phyloP scores from a whole-genome alignment of 1,140 invertebrate species.

The Mactra quadrangularis region DNA sequence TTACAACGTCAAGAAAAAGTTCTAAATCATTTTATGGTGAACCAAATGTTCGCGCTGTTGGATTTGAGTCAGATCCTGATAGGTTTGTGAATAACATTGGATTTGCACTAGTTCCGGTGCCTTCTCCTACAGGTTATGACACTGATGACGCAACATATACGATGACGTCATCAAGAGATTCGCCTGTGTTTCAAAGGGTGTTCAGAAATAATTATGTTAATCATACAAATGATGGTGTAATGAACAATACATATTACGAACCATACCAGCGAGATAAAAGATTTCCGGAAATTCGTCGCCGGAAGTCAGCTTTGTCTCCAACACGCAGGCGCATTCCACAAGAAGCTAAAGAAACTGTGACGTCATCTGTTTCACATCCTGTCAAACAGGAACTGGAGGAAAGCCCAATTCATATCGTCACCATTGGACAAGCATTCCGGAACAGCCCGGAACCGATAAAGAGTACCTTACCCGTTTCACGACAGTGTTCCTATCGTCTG shows the following conservation, averaged over 20 bases:
- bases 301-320: slow-evolving; percentile 43
- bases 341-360: neutral
- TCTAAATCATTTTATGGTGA: slow-evolving; percentile 8
- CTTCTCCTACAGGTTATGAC: neutral
- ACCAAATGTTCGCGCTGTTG: slow-evolving; percentile 8
- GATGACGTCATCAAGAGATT: slow-evolving; percentile 7
- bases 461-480: neutral
- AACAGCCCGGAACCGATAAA: neutral
- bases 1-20: neutral
- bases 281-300: slow-evolving; percentile 43
- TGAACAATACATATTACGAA: slow-evolving; percentile 18
- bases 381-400: slow-evolving; percentile 27
- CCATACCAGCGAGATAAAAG: slow-evolving; percentile 52
- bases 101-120: slow-evolving; percentile 38
- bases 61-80: slow-evolving; percentile 25
- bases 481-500: slow-evolving; percentile 32
- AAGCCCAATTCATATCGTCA: slow-evolving; percentile 49
- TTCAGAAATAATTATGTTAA: slow-evolving; percentile 31
- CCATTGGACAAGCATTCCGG: neutral
- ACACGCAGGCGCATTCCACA: slow-evolving; percentile 11
- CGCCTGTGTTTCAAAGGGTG: slow-evolving; percentile 45
- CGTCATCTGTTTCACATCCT: neutral
- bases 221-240: slow-evolving; percentile 13
- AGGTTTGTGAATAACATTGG: neutral
- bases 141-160: slow-evolving; percentile 13